Percentiles rank a stretch among this genome's conserved stretches.
phyloP scores from a whole-genome alignment of 2,113 vertebrate genomes.

The Triplophysa dalaica region DNA sequence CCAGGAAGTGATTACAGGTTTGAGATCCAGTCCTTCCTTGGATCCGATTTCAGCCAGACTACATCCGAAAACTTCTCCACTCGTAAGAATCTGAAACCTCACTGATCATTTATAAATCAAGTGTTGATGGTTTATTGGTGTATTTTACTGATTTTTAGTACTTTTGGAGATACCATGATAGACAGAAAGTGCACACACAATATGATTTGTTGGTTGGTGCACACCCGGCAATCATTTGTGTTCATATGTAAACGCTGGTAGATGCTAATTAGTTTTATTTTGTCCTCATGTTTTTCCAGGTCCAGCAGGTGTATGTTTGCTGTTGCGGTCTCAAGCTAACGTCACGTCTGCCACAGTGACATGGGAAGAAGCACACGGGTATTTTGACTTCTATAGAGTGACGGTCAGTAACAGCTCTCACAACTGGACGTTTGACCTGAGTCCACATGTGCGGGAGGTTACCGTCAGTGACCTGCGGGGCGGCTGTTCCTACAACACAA shows the following conservation, averaged over 20 bases:
- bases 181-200: too few species aligned
- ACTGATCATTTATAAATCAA: too few species aligned
- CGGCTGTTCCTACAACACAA: conserved; percentile 80
- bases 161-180: neutral
- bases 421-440: conserved; percentile 63
- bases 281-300: conserved; percentile 62
- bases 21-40: conserved; percentile 76
- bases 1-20: conserved; percentile 80
- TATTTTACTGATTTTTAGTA: neutral
- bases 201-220: too few species aligned
- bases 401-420: conserved; percentile 72
- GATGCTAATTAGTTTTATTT: neutral
- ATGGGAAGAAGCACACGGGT: conserved; percentile 75
- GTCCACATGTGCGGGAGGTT: conserved; percentile 61
- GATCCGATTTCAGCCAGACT: conserved; percentile 55
- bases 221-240: too few species aligned
- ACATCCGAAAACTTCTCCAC: conserved; percentile 44
- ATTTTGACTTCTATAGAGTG: conserved; percentile 81
- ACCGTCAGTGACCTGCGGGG: conserved; percentile 70
- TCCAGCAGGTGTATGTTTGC: conserved; percentile 74
- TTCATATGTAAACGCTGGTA: too few species aligned
- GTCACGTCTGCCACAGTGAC: conserved; percentile 73
- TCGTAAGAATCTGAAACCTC: conserved; percentile 33
- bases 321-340: conserved; percentile 71
- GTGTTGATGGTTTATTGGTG: neutral